A percentile compares a stretch with the other conserved stretches of the same genome.
phyloP scores from a whole-genome alignment of 2,797 vertebrate genomes.

The Melanotaenia nigrans region DNA sequence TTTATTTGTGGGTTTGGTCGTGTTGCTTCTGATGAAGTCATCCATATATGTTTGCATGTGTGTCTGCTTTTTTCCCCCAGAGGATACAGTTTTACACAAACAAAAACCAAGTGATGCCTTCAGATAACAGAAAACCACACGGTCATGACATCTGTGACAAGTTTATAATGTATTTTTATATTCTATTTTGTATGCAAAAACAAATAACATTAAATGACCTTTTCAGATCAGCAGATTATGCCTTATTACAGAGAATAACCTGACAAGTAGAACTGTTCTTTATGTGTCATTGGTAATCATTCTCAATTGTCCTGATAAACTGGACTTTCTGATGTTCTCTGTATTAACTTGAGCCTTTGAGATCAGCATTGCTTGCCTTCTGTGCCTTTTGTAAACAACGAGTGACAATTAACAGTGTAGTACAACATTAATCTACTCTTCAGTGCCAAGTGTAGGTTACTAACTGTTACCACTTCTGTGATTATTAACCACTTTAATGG shows the following conservation, averaged over 20 bases:
- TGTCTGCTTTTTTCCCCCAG: constrained; percentile 73
- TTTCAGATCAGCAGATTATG: constrained; percentile 81
- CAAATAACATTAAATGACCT: constrained; percentile 85
- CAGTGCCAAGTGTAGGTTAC: constrained; percentile 77
- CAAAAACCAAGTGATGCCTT: constrained; percentile 75
- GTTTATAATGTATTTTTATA: constrained; percentile 89
- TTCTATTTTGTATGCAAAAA: constrained; percentile 84
- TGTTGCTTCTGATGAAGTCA: constrained; percentile 57
- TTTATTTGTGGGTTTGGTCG: constrained; percentile 42
- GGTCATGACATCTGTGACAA: constrained; percentile 82
- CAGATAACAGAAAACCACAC: constrained; percentile 50
- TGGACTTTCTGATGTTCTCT: constrained; percentile 67
- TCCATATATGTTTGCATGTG: constrained; percentile 65
- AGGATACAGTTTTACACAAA: constrained; percentile 50
- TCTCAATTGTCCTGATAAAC: constrained; percentile 62
- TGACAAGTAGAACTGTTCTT: constrained; percentile 42
- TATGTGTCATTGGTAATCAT: constrained; percentile 43
- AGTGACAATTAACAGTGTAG: constrained; percentile 80
- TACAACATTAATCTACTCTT: constrained; percentile 81
- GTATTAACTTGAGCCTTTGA: constrained; percentile 73
- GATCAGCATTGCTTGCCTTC: constrained; percentile 78
- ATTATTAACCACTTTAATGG: constrained; percentile 84
- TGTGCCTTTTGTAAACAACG: constrained; percentile 80
- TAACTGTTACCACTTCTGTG: constrained; percentile 84
- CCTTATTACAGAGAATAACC: constrained; percentile 78